Evolutionary conservation across 2,888 invertebrate genomes (phyloP).

Genomic region (Callyntrura sp.): DNA sequence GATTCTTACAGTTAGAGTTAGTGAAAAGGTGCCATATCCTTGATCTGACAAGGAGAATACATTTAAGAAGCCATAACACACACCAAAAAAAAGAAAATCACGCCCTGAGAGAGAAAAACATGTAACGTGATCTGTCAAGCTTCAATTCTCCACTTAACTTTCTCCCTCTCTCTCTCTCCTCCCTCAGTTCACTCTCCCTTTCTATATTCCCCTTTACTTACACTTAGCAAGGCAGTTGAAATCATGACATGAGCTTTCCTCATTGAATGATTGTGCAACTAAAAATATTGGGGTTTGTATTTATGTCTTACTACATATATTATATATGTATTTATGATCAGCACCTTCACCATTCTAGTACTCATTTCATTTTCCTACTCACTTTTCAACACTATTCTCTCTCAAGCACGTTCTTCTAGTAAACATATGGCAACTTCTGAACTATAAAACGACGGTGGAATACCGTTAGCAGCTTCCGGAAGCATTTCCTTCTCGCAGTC

Average conservation of each 20-base stretch:
- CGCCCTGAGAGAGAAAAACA: slow-evolving; percentile 72
- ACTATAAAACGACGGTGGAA: background rate
- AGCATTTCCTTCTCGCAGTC: slow-evolving; percentile 72
- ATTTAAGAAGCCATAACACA: slow-evolving; percentile 64
- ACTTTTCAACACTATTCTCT: background rate
- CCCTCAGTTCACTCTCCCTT: slow-evolving; percentile 35
- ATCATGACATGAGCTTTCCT: slow-evolving; percentile 22
- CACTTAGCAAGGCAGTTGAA: background rate
- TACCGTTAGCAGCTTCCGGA: slow-evolving; percentile 69
- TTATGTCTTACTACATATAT: background rate
- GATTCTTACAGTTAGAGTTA: slow-evolving; percentile 19
- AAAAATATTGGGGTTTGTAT: background rate
- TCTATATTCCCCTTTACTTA: slow-evolving; percentile 42
- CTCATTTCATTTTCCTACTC: too few species aligned
- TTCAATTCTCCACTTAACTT: slow-evolving; percentile 69
- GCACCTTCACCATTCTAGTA: background rate
- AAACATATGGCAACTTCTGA: background rate
- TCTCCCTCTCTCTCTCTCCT: slow-evolving; percentile 45
- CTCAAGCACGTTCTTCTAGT: background rate
- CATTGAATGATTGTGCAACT: slow-evolving; percentile 45
- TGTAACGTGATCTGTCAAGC: slow-evolving; percentile 77
- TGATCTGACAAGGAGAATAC: slow-evolving; percentile 71
- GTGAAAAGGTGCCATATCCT: slow-evolving; percentile 72
- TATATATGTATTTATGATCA: too few species aligned
- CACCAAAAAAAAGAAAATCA: slow-evolving; percentile 58